Conservation (phyloP, 92 coral and sea anemone genomes). For the Porites divaricata region DNA sequence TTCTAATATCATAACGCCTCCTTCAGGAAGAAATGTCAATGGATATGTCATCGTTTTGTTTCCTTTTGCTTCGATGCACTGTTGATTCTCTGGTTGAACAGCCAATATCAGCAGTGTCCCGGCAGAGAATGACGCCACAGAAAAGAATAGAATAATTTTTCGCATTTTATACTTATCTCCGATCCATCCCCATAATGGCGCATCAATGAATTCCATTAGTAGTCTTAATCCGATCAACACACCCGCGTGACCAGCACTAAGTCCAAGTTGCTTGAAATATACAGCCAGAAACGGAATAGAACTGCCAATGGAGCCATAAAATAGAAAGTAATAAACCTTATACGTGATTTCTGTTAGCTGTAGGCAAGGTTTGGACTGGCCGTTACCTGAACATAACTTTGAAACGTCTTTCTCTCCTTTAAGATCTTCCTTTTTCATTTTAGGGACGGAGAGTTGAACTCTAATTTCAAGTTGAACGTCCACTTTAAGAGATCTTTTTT, state of each 20-base stretch:
- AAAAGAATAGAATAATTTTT: slow-evolving; percentile 30
- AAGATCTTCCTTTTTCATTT: slow-evolving; percentile 4
- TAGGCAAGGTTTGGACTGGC: not conserved
- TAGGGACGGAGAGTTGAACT: not conserved
- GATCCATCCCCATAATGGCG: slow-evolving; percentile 53
- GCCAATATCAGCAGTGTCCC: slow-evolving; percentile 41
- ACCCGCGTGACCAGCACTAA: slow-evolving; percentile 51
- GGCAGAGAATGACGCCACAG: slow-evolving; percentile 29
- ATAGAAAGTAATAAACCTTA: slow-evolving; percentile 18
- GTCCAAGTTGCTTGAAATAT: slow-evolving; percentile 58
- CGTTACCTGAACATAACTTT: not conserved
- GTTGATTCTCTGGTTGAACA: slow-evolving; percentile 31
- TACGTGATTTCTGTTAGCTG: not conserved
- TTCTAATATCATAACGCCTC: not conserved
- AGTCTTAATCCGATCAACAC: slow-evolving; percentile 36
- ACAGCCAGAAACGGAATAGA: slow-evolving; percentile 35
- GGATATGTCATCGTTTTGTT: slow-evolving; percentile 22
- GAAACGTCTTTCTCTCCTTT: not conserved
- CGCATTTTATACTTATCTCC: slow-evolving; percentile 51
- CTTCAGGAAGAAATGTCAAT: slow-evolving; percentile 13
- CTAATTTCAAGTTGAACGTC: too few relatives aligned
- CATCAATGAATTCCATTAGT: slow-evolving; percentile 41
- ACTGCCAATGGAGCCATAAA: slow-evolving; percentile 47
- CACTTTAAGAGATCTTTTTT: too few relatives aligned
- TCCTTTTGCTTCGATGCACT: slow-evolving; percentile 29